A percentile compares a stretch with the other conserved stretches of the same genome.
Conservation (phyloP, 2,888 invertebrate species). For the Nycteola revayana region DNA sequence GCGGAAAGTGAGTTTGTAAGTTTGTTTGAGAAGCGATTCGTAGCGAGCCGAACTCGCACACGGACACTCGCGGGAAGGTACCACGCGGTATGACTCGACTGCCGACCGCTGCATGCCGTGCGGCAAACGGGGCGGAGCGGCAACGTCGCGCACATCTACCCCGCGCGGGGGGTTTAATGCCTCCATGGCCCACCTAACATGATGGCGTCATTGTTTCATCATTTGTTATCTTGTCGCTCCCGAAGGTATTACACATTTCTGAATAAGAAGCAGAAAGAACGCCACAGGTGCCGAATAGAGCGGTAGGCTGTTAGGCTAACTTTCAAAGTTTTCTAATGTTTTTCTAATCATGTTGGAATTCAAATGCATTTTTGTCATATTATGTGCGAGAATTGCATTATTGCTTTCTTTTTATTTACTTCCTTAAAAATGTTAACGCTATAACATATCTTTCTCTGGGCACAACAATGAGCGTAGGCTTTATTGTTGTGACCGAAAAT, state of each 20-base stretch:
- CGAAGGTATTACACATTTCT: conserved; percentile 43
- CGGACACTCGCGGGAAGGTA: conserved; percentile 56
- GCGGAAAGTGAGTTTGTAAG: conserved; percentile 68
- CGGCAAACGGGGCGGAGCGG: conserved; percentile 48
- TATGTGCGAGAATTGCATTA: no score
- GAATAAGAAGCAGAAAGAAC: conserved; percentile 7
- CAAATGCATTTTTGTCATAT: no score
- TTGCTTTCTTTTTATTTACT: no score
- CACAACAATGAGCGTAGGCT: no score
- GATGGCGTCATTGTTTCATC: conserved; percentile 63
- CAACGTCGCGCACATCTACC: conserved; percentile 57
- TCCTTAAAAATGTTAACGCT: no score
- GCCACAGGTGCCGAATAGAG: conserved; percentile 24
- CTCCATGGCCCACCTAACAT: conserved; percentile 49
- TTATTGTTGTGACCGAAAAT: conserved; percentile 1
- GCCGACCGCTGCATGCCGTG: conserved; percentile 28
- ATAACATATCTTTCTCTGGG: no score
- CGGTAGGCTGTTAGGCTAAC: conserved; percentile 3
- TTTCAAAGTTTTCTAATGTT: conserved; percentile 8
- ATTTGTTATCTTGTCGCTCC: conserved; percentile 57
- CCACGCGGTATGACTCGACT: conserved; percentile 55
- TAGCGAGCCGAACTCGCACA: conserved; percentile 43
- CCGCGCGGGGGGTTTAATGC: conserved; percentile 46
- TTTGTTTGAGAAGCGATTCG: conserved; percentile 51
- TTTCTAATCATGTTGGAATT: no score